Evolutionary conservation across 2,113 vertebrate species (phyloP), one percentile per base, ranked within the genome.

Genomic region (Anguilla rostrata): DNA sequence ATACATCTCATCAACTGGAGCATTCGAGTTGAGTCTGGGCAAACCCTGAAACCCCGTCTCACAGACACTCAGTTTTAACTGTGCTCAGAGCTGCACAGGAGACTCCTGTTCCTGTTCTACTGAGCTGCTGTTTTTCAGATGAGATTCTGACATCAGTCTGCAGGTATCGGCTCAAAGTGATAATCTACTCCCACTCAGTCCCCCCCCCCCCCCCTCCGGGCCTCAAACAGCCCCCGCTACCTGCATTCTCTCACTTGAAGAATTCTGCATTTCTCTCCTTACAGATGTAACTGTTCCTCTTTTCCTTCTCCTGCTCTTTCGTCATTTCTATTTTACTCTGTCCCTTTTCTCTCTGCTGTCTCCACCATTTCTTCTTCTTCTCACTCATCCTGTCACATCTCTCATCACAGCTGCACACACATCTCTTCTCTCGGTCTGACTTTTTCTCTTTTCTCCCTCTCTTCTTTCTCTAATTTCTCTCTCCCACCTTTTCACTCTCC

Each of bases 291-390:
- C 82, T 66, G 66, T 81, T 85, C 78, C 53, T 87, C 53, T 87
- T 43, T 60, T 78, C 53, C 85, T 86, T 84, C 49, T 60, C 46
- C 53, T 22, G 39, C 86, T 78, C 85, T 56, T 9, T 81, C 82
- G 81, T 15, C 43, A 39, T 87, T 26, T 66, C 81, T 16, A n/a
- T 60, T 71, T 86, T 46, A 78, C 71, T 87, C 84, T 60, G 9
- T 66, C 46, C 11, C 39, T 46, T 46, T 86, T 75, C 80, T 92
- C 93, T 92, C 90, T 93, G 92, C 92, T 91, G 91, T 93, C 57
- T 87, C 92, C 88, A 93, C 90, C 90, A 92, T 94, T 92, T 93
- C 91, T 95, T 94, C 81, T 66, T 83, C n/a, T 90, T 90, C 92
- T 82, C 86, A 87, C 87, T 89, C 78, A 92, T 92, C 92, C 90